phyloP scores from a whole-genome alignment of 2,797 vertebrate species.

The Loris lydekkerianus region DNA sequence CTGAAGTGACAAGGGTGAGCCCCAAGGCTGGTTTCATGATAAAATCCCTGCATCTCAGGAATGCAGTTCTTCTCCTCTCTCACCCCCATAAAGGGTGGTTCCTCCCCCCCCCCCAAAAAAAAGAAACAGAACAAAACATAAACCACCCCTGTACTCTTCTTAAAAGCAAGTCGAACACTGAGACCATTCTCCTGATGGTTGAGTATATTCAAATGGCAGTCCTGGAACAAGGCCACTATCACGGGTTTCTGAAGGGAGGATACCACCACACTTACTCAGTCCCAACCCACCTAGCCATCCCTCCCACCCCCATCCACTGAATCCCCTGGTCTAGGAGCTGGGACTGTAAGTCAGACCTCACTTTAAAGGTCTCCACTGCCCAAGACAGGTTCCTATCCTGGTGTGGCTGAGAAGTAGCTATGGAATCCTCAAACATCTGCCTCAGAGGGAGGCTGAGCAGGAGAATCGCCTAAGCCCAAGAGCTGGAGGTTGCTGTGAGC shows the following conservation, averaged over 20 bases:
- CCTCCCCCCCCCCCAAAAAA: background rate
- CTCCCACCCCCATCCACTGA: background rate
- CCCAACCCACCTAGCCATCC: background rate
- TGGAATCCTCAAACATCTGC: background rate
- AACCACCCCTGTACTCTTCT: background rate
- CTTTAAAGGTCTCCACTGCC: background rate
- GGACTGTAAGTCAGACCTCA: background rate
- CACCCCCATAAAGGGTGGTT: background rate
- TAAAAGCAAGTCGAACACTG: background rate
- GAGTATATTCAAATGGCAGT: background rate
- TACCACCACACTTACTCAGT: background rate
- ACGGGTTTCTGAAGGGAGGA: background rate
- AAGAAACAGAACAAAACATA: background rate
- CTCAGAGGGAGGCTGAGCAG: background rate
- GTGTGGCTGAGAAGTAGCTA: rapidly evolving
- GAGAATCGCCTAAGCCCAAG: no score
- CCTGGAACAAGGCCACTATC: background rate
- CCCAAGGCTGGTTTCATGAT: background rate
- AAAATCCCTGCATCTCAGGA: background rate
- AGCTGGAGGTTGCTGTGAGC: no score
- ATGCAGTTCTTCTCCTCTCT: background rate
- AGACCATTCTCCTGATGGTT: background rate
- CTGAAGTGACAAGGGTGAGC: no score
- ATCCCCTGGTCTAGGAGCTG: background rate
- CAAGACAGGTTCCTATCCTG: background rate